These are phyloP conservation scores for Rhagonycha fulva DNA, from an alignment of 2,888 invertebrate species.

Conservation along the genomic window DNA sequence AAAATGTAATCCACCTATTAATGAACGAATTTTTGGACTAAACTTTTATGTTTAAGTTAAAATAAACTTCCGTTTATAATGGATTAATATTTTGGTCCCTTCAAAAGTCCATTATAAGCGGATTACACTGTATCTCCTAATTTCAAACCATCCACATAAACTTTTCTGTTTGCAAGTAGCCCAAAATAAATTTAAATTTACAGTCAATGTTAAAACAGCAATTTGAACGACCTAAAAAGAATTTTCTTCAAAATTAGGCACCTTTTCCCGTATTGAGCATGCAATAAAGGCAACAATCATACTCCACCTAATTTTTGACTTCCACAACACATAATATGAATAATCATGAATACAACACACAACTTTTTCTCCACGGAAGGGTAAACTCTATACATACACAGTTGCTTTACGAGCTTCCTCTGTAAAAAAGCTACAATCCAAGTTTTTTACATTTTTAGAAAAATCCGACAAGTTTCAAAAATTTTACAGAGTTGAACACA, in stretches of 20 bases:
- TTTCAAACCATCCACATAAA: no score
- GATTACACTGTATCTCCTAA: no score
- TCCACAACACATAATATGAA: constrained; percentile 17
- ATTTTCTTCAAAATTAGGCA: not conserved
- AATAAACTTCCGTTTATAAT: no score
- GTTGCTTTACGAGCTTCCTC: not conserved
- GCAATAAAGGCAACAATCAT: constrained; percentile 17
- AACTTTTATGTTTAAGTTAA: no score
- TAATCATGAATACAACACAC: constrained; percentile 12
- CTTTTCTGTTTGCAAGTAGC: no score
- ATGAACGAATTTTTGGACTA: no score
- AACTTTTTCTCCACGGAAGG: constrained; percentile 23
- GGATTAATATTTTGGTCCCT: no score
- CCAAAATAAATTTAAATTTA: no score
- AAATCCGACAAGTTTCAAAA: not conserved
- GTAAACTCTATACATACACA: constrained; percentile 6
- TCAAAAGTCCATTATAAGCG: no score
- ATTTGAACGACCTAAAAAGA: not conserved
- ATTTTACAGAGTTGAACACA: not conserved
- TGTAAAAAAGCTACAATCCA: not conserved
- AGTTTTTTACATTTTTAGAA: not conserved
- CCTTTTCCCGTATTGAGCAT: not conserved
- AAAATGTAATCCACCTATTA: no score
- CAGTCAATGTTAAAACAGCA: not conserved
- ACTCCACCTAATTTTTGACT: constrained; percentile 13